Conservation (phyloP, 1,140 invertebrate species). For the Centruroides vittatus region DNA sequence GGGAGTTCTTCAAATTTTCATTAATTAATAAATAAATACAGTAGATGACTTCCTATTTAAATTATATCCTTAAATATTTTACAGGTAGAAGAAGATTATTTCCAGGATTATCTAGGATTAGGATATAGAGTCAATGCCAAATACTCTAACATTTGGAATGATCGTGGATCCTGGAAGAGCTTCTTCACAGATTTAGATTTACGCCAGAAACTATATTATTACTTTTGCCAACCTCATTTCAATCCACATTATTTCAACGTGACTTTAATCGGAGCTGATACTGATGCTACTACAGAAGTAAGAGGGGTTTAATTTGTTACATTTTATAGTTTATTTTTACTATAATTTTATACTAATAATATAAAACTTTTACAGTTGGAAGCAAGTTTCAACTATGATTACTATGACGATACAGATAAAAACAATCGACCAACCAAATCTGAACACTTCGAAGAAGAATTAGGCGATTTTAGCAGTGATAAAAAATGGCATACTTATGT, state of each 20-base stretch:
- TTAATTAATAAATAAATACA: too few species aligned
- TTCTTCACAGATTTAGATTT: constrained; percentile 10
- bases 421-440: background rate
- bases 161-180: background rate
- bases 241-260: constrained; percentile 3
- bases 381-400: background rate
- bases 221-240: constrained; percentile 7
- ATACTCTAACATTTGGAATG: constrained; percentile 8
- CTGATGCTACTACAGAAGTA: background rate
- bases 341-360: background rate
- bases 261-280: background rate
- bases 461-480: background rate
- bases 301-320: background rate
- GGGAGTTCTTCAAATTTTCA: too few species aligned
- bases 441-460: background rate
- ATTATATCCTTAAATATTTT: too few species aligned
- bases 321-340: background rate
- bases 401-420: background rate
- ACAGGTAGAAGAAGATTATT: background rate
- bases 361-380: background rate
- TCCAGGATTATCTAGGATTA: constrained; percentile 3
- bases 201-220: constrained; percentile 10
- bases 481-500: background rate
- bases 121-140: constrained; percentile 5
- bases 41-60: too few species aligned